These are phyloP conservation scores for Unio pictorum DNA, from an alignment of 2,888 invertebrate genomes.

Conservation along the genomic window DNA sequence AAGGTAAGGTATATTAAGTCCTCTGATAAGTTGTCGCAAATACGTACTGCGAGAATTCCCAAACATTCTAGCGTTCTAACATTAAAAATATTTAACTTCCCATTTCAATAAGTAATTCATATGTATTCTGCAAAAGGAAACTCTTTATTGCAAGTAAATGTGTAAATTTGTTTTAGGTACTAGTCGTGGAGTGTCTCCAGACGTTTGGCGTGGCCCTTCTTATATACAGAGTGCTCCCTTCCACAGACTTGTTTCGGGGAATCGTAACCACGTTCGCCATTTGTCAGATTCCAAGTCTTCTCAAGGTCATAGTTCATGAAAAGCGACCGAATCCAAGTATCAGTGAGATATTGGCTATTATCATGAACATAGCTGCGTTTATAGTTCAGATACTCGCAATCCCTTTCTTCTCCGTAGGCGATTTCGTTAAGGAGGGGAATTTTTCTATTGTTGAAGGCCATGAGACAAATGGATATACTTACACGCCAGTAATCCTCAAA, in stretches of 20 bases:
- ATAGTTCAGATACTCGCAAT: conserved; percentile 50
- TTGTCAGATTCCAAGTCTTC: conserved; percentile 64
- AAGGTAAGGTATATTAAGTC: no score
- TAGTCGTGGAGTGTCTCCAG: conserved; percentile 51
- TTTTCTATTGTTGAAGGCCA: conserved; percentile 42
- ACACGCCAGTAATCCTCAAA: conserved; percentile 64
- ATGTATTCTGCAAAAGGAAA: no score
- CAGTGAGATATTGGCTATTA: conserved; percentile 40
- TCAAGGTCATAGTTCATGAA: conserved; percentile 62
- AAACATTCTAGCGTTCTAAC: no score
- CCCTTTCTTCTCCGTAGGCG: conserved; percentile 40
- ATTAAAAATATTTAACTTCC: background rate
- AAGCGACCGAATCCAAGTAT: conserved; percentile 41
- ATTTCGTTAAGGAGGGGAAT: conserved; percentile 42
- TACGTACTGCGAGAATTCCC: no score
- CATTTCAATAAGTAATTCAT: no score
- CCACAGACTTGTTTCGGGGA: conserved; percentile 64
- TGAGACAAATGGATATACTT: conserved; percentile 27
- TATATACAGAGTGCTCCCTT: conserved; percentile 67
- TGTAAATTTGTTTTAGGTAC: conserved; percentile 40
- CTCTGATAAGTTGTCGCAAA: no score
- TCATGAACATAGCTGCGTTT: conserved; percentile 48
- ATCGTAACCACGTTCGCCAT: conserved; percentile 64
- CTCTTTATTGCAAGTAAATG: background rate
- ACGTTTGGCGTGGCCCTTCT: conserved; percentile 65